Conservation (phyloP, 2,888 invertebrate species). For the Sinodicranocentrus sp. region DNA sequence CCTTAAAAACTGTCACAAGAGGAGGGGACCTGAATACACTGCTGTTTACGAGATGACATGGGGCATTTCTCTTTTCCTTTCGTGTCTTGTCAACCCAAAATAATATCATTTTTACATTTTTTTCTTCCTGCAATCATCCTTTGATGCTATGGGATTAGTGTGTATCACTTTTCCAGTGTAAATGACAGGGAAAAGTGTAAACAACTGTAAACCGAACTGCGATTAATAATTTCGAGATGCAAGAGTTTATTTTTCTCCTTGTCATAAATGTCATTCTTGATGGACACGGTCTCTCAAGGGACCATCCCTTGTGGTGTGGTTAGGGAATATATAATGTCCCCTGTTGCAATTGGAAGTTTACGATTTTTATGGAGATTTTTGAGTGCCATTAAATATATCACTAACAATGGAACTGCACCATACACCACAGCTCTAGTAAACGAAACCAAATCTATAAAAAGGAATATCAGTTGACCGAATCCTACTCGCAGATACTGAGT, state of each 20-base stretch:
- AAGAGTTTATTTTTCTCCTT: neutral
- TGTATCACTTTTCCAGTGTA: conserved; percentile 11
- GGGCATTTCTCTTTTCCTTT: neutral
- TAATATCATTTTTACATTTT: neutral
- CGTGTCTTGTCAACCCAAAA: neutral
- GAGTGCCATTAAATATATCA: too few species aligned
- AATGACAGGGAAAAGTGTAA: conserved; percentile 8
- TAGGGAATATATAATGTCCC: too few species aligned
- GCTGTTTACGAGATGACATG: neutral
- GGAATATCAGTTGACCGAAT: too few species aligned
- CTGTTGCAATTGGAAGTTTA: too few species aligned
- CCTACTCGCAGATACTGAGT: too few species aligned
- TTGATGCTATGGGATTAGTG: too few species aligned
- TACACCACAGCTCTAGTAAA: too few species aligned
- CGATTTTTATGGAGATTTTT: too few species aligned
- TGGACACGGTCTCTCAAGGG: neutral
- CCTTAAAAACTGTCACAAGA: neutral
- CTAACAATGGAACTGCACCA: too few species aligned
- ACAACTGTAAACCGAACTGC: neutral
- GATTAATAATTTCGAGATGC: neutral
- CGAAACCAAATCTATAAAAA: too few species aligned
- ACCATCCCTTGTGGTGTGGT: too few species aligned
- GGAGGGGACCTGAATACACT: neutral
- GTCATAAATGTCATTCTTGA: conserved; percentile 6
- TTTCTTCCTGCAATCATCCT: too few species aligned